Base-by-base conservation (phyloP, 2,113 vertebrate genomes). In the Macrotis lagotis region DNA sequence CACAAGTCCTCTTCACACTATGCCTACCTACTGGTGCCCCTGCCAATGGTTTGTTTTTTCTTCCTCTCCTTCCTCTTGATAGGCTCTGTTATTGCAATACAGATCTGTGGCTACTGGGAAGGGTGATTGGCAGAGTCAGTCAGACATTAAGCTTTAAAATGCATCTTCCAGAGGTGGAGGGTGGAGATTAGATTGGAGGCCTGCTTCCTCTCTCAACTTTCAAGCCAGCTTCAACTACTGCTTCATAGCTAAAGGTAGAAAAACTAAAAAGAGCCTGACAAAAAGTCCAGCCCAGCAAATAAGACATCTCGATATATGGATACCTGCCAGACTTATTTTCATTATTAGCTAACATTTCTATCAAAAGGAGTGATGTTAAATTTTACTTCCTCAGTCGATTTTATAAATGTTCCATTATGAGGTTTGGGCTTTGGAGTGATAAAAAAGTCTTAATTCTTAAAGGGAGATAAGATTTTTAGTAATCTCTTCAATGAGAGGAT, bases 71-170 rank as follows among this genome's bases (percentile, higher is more conserved):
- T 91, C 95, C 55, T 92, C 25, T 96, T 96, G 95, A 51, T 97
- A 52, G 97, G 98, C 97, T 97, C 96, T 96, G 95, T 97, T 95
- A 95, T 97, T 94, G 37, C 95, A 97, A 96, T 92, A 93, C 95
- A 51, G 31, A 24, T 88, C 95, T 92, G 50, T 93, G 95, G 92
- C 97, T 25, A 0, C 90, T 93, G 74, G 93, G 95, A 95, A 91
- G 12, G 44, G 51, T 59, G 89, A 96, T 96, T 97, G 96, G 50
- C 95, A 93, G 96, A 93, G 93, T 90, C 89, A 95, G 94, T 91
- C 92, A 91, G 93, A 94, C 95, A 96, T 96, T 59, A 97, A 96
- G 92, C 92, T 91, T 95, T 94, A 59, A 37, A 93, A 95, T 91
- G 96, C 96, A 93, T 91, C 97, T 98, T 95, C 95, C 96, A 97